Base-by-base conservation (phyloP, 2,797 vertebrate species). In the Dryobates pubescens region DNA sequence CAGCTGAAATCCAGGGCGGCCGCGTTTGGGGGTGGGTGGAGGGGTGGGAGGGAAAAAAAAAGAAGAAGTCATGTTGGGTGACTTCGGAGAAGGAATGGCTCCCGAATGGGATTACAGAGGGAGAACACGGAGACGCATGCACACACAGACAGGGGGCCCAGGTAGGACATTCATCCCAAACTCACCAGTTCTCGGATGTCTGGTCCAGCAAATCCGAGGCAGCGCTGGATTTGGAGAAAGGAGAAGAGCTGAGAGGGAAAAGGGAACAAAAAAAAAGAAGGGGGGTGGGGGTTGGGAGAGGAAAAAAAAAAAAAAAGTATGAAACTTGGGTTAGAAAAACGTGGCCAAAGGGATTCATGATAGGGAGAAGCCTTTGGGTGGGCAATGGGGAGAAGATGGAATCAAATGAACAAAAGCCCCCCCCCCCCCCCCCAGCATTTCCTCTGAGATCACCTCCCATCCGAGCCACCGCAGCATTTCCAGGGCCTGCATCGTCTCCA, bases 131-230 rank as follows among this genome's bases (percentile, higher is more conserved):
- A 53, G 41, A 43, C 38, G 38, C 38, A 38, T 38, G 11, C 17
- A 56, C 9, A 22, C 23, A 70, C 18, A 36, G 54, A 79, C 62
- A 73, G 70, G 73, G 79, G 78, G 78, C 34, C 15, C 90, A 89
- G 72, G 88, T 34, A 65, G 86, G 72, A 62, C 5, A 43, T 54
- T 64, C 38, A 49, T 54, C 76, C 41, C 26, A 56, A 82, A 96
- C 98, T 98, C 97, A 98, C 98, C 98, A 88, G 30, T 82, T 97
- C 94, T 96, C 92, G 91, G 97, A 89, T 90, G 96, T 94, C 96
- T 97, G 97, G 97, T 96, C 89, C 93, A 91, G 95, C 80, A 97
- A 95, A 95, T 94, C 82, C 93, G 94, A 95, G 92, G 93, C 90
- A 96, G 94, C 93, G 80, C 58, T 54, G 95, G 80, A 92, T 95